A percentile compares a stretch with the other conserved stretches of the same genome.
These are phyloP conservation scores for Drosophila tanythrix DNA, from an alignment of 2,888 invertebrate genomes.

Conservation along the genomic window DNA sequence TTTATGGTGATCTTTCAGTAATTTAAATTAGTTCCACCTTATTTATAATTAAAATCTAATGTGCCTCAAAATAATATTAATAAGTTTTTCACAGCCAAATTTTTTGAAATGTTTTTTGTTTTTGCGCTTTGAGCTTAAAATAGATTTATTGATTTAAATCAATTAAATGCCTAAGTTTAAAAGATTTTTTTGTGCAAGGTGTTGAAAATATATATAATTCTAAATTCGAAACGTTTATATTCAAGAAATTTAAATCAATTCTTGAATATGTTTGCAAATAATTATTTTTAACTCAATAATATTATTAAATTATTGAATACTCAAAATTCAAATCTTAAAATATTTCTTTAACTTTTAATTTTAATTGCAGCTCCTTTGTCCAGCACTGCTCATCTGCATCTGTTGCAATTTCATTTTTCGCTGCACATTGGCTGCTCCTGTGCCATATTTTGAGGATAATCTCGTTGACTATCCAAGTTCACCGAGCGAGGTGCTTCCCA, in stretches of 20 bases:
- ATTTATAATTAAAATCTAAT: not conserved
- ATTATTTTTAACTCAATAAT: too few relatives aligned
- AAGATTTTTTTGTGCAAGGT: not conserved
- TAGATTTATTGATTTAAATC: not conserved
- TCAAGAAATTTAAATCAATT: not conserved
- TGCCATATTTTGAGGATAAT: slow-evolving; percentile 33
- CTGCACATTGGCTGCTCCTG: slow-evolving; percentile 51
- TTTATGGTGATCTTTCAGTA: not conserved
- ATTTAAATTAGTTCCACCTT: not conserved
- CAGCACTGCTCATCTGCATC: slow-evolving; percentile 23
- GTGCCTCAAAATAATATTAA: not conserved
- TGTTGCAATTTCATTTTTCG: not conserved
- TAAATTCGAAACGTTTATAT: not conserved
- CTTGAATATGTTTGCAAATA: too few relatives aligned
- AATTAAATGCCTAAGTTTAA: not conserved
- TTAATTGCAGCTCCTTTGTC: slow-evolving; percentile 8
- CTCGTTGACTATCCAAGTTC: slow-evolving; percentile 50
- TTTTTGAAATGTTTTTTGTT: not conserved
- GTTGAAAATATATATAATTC: too few relatives aligned
- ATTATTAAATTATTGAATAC: not conserved
- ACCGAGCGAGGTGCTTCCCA: slow-evolving; percentile 78
- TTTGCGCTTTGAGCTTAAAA: not conserved
- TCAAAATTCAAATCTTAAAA: not conserved
- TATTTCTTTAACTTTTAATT: not conserved
- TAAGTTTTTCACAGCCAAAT: not conserved